Evolutionary conservation across 2,113 vertebrate species (phyloP).

Genomic region (Pituophis catenifer): DNA sequence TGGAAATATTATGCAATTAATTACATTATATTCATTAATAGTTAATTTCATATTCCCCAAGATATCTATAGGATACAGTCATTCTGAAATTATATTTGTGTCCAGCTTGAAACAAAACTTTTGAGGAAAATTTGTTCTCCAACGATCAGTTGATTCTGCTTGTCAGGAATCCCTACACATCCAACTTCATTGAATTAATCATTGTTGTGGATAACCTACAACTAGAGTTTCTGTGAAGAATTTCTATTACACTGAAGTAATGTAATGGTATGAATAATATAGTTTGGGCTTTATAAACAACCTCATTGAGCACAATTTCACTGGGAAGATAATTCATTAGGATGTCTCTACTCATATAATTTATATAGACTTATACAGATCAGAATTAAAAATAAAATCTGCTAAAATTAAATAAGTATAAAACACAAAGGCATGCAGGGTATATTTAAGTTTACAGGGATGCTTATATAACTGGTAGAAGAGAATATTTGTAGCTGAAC

Average conservation of each 20-base stretch:
- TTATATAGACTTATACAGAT: neutral
- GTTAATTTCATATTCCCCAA: neutral
- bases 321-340: neutral
- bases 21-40: neutral
- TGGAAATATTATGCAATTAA: neutral
- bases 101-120: neutral
- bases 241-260: neutral
- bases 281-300: neutral
- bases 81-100: neutral
- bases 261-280: neutral
- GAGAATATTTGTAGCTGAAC: neutral
- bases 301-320: neutral
- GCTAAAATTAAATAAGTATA: neutral
- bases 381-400: neutral
- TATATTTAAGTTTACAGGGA: neutral
- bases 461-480: neutral
- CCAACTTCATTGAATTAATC: neutral
- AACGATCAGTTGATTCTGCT: neutral
- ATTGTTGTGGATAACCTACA: neutral
- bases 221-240: neutral
- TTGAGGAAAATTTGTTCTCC: neutral
- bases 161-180: neutral
- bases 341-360: neutral
- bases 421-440: neutral
- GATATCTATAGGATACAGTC: neutral